Evolutionary conservation across 2,888 invertebrate species (phyloP).

Genomic region (Hydropsyche betteni): DNA sequence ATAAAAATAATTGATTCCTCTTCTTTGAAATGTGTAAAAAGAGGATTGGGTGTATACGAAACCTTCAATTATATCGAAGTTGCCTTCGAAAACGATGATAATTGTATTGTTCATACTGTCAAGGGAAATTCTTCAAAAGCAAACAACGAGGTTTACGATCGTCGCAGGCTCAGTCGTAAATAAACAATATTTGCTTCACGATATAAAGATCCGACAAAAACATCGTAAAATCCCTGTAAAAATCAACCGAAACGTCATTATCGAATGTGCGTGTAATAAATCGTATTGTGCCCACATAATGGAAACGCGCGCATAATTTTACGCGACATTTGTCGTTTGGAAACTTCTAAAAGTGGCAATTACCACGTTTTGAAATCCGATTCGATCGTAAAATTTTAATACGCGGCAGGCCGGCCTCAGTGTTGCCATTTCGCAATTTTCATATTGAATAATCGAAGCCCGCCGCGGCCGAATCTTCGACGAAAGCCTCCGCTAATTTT

Average conservation of each 20-base stretch:
- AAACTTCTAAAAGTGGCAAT: constrained; percentile 15
- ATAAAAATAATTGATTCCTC: no score
- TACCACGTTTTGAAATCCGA: constrained; percentile 10
- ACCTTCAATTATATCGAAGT: not conserved
- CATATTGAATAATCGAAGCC: no score
- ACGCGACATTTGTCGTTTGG: constrained; percentile 10
- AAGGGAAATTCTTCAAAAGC: constrained; percentile 7
- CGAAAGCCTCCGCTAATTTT: no score
- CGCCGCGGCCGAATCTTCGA: no score
- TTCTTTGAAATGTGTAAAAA: no score
- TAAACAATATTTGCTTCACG: not conserved
- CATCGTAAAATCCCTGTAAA: not conserved
- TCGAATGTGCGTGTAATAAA: no score
- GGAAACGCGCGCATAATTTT: constrained; percentile 6
- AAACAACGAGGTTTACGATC: not conserved
- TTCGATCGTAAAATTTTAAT: constrained; percentile 22
- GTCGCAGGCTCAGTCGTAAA: not conserved
- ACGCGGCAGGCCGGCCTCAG: no score
- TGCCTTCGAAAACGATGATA: not conserved
- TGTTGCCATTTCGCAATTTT: no score
- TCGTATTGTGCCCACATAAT: not conserved
- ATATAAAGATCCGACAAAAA: not conserved
- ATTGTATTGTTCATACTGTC: constrained; percentile 8
- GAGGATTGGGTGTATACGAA: not conserved
- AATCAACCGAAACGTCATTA: no score